Percentiles rank a stretch among this genome's conserved stretches.
phyloP scores from a whole-genome alignment of 2,888 invertebrate species.

The Cosmia trapezina region DNA sequence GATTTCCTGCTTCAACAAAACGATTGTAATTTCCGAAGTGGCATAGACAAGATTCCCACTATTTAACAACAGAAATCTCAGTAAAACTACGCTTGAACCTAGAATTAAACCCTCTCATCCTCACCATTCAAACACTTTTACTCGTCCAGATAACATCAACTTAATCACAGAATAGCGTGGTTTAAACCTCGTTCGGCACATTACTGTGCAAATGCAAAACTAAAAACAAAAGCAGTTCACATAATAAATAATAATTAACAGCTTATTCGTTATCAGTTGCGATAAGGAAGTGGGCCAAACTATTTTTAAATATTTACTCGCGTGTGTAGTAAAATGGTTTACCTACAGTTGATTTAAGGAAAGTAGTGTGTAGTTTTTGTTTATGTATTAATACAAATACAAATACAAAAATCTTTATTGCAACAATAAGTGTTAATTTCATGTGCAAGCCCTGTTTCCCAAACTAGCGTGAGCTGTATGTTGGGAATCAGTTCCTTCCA shows the following conservation, averaged over 20 bases:
- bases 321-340: slow-evolving; percentile 20
- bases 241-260: slow-evolving; percentile 26
- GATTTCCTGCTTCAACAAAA: neutral
- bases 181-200: slow-evolving; percentile 13
- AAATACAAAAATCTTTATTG: too few relatives aligned
- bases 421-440: too few relatives aligned
- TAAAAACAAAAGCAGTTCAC: slow-evolving; percentile 26
- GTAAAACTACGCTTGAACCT: neutral
- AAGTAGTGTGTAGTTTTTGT: neutral
- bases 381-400: too few relatives aligned
- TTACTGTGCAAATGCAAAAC: neutral
- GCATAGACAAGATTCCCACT: neutral
- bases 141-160: neutral
- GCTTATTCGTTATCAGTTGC: slow-evolving; percentile 30
- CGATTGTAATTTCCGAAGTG: neutral
- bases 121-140: neutral
- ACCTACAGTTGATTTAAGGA: neutral
- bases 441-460: too few relatives aligned
- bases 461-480: too few relatives aligned
- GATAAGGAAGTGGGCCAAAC: slow-evolving; percentile 39
- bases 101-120: slow-evolving; percentile 1
- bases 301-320: slow-evolving; percentile 25
- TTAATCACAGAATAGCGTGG: slow-evolving; percentile 17
- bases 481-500: too few relatives aligned
- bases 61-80: neutral